Percentiles rank a stretch among this genome's conserved stretches.
Evolutionary conservation across 2,113 vertebrate genomes (phyloP).

Genomic region (Psettodes erumei): DNA sequence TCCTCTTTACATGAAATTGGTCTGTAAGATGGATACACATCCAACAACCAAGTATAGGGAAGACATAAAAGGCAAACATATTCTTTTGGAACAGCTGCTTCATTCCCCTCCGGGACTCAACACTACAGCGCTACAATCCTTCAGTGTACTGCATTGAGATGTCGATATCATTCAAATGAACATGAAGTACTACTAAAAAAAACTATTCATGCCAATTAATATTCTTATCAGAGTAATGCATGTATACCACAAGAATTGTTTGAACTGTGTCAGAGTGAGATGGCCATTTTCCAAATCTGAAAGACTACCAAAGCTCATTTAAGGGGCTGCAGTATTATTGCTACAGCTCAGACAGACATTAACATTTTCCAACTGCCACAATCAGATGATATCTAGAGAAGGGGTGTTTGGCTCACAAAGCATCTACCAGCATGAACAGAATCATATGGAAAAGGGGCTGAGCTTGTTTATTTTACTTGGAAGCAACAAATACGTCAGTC

Average conservation of each 20-base stretch:
- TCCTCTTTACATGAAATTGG: not conserved
- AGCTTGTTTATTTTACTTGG: not conserved
- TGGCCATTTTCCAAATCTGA: slow-evolving; percentile 62
- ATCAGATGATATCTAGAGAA: slow-evolving; percentile 24
- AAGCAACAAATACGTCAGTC: not conserved
- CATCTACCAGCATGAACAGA: not conserved
- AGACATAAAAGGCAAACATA: slow-evolving; percentile 28
- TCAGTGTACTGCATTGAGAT: slow-evolving; percentile 25
- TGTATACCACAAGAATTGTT: slow-evolving; percentile 60
- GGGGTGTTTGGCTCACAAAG: slow-evolving; percentile 2
- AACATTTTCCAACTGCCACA: slow-evolving; percentile 45
- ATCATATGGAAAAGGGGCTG: not conserved
- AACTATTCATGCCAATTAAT: slow-evolving; percentile 43
- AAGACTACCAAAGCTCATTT: slow-evolving; percentile 66
- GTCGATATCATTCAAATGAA: slow-evolving; percentile 52
- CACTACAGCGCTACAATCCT: slow-evolving; percentile 14
- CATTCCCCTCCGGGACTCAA: slow-evolving; percentile 11
- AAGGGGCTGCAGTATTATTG: slow-evolving; percentile 42
- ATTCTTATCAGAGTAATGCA: slow-evolving; percentile 63
- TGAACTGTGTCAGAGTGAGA: slow-evolving; percentile 53
- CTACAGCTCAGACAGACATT: slow-evolving; percentile 56
- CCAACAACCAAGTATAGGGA: slow-evolving; percentile 17
- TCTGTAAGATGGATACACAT: slow-evolving; percentile 2
- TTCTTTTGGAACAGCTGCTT: slow-evolving; percentile 34
- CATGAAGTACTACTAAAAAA: slow-evolving; percentile 53